Percentiles rank a stretch among this genome's conserved stretches.
Evolutionary conservation across 2,113 vertebrate species (phyloP).

Genomic region (Alethe castanea): DNA sequence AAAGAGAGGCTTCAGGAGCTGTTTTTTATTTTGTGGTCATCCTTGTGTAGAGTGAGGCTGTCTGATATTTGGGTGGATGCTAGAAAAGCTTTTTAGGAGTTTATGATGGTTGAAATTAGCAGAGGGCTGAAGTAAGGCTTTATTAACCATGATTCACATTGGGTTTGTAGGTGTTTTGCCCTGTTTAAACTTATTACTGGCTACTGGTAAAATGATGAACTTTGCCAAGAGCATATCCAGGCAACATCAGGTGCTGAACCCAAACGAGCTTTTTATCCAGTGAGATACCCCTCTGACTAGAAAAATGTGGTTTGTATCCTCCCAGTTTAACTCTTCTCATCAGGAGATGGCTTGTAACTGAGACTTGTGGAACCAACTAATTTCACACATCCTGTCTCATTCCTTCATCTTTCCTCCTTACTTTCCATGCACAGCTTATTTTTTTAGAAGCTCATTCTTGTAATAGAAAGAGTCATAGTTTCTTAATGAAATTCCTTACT

Average conservation of each 20-base stretch:
- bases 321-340: not conserved
- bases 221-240: not conserved
- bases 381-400: not conserved
- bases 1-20: not conserved
- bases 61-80: not conserved
- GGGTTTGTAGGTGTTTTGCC: not conserved
- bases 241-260: not conserved
- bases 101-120: not conserved
- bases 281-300: not conserved
- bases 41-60: not conserved
- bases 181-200: not conserved
- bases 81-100: not conserved
- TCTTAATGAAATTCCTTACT: conserved; percentile 54
- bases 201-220: not conserved
- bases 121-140: not conserved
- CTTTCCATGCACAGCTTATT: not conserved
- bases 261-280: not conserved
- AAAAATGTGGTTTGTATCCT: not conserved
- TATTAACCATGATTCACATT: not conserved
- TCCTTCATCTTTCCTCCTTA: not conserved
- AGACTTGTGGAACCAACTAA: not conserved
- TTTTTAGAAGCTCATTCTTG: not conserved
- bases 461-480: not conserved
- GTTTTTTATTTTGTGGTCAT: not conserved
- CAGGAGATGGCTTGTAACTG: not conserved